Percentiles rank a stretch among this genome's conserved stretches.
phyloP scores from a whole-genome alignment of 2,797 vertebrate genomes.

The Neoniphon sammara region DNA sequence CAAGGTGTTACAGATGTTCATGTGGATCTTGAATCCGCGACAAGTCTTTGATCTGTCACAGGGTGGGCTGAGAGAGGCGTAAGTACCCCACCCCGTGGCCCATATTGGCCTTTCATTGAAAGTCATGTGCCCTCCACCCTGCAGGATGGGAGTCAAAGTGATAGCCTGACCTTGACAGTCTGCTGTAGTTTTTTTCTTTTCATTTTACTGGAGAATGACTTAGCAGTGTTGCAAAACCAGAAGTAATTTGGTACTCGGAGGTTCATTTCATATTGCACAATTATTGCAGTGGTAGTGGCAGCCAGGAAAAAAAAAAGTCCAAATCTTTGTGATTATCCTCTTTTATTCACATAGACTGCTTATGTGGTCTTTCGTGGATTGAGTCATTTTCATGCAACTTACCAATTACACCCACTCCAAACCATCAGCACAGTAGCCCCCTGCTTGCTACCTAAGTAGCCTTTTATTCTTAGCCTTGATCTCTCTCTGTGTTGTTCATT shows the following conservation, averaged over 20 bases:
- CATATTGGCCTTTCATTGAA: neutral
- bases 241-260: neutral
- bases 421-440: neutral
- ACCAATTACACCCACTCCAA: constrained; percentile 45
- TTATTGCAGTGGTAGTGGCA: neutral
- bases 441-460: neutral
- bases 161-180: neutral
- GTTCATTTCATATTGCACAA: neutral
- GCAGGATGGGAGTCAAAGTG: neutral
- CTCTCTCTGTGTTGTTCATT: constrained; percentile 23
- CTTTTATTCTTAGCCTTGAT: constrained; percentile 6
- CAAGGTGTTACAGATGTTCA: constrained; percentile 98
- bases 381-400: constrained; percentile 18
- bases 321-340: constrained; percentile 3
- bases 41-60: constrained; percentile 99
- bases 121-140: neutral
- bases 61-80: constrained; percentile 96
- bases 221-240: neutral
- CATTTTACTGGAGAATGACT: neutral
- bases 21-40: constrained; percentile 98
- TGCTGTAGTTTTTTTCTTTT: neutral
- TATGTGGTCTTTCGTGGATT: neutral
- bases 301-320: too few species aligned
- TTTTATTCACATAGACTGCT: constrained; percentile 24
- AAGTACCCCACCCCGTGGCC: constrained; percentile 74